Evolutionary conservation across 2,888 invertebrate genomes (phyloP).

Genomic region (Drosophila cracens): DNA sequence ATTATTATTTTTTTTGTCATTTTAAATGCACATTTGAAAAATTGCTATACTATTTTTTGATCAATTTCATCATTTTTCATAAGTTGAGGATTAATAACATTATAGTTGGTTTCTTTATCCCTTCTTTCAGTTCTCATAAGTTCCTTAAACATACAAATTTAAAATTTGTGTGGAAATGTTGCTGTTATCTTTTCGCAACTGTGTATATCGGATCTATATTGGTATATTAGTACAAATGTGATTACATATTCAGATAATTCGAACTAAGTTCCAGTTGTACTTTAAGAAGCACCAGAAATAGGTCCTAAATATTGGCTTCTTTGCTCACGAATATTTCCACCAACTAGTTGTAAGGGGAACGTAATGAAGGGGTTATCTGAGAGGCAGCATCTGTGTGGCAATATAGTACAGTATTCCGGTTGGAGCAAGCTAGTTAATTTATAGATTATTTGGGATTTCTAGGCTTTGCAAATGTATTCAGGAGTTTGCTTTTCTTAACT

Average conservation of each 20-base stretch:
- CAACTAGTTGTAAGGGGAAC: background rate
- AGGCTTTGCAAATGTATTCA: background rate
- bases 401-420: background rate
- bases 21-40: no score
- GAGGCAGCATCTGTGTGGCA: background rate
- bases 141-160: background rate
- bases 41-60: background rate
- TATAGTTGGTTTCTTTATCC: background rate
- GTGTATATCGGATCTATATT: background rate
- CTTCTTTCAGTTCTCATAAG: background rate
- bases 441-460: background rate
- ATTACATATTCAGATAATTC: background rate
- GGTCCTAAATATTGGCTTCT: no score
- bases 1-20: no score
- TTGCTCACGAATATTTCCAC: background rate
- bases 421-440: background rate
- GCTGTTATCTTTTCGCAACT: no score
- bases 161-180: no score
- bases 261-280: background rate
- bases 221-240: background rate
- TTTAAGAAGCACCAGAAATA: no score
- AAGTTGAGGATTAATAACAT: background rate
- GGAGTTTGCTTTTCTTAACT: background rate
- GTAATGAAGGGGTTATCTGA: no score
- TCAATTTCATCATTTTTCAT: background rate